Conservation (phyloP, 1,140 invertebrate genomes). For the Brachionus angularis region DNA sequence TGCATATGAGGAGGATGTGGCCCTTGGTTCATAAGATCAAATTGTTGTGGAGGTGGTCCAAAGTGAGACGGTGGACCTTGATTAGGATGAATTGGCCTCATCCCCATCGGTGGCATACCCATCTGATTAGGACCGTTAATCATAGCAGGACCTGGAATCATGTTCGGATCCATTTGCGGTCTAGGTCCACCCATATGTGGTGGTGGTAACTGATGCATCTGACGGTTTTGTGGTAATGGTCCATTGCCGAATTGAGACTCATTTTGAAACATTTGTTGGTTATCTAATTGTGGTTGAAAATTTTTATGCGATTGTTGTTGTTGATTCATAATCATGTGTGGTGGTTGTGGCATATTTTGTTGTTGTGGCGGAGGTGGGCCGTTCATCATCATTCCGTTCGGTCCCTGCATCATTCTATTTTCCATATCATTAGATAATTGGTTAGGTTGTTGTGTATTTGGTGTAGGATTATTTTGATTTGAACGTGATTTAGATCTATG, state of each 20-base stretch:
- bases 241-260: too few species aligned
- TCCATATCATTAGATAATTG: not conserved
- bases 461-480: not conserved
- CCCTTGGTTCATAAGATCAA: not conserved
- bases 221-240: not conserved
- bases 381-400: not conserved
- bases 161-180: not conserved
- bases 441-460: too few species aligned
- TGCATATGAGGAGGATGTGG: not conserved
- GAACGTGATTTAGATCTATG: not conserved
- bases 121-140: not conserved
- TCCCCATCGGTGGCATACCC: too few species aligned
- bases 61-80: not conserved
- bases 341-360: too few species aligned
- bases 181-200: not conserved
- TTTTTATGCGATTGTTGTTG: not conserved
- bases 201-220: not conserved
- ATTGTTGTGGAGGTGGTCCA: too few species aligned
- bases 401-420: too few species aligned
- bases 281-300: not conserved
- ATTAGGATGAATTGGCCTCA: not conserved
- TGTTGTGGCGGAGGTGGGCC: too few species aligned
- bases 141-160: not conserved
- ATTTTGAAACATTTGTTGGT: not conserved
- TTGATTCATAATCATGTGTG: not conserved